Base-by-base conservation (phyloP, 2,888 invertebrate species). In the Leptopterna dolabrata region DNA sequence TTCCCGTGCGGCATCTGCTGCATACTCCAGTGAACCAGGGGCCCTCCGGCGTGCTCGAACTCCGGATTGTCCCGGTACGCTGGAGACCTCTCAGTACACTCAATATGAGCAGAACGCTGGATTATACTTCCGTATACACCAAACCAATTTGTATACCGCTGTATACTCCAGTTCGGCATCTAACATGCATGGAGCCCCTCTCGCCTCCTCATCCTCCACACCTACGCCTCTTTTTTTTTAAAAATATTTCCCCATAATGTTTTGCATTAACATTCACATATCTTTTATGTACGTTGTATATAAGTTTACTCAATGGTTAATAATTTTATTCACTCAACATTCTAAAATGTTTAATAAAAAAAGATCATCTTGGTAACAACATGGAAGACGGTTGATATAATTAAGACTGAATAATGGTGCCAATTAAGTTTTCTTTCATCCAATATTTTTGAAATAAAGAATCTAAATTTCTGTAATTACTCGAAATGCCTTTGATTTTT, bases 1-100 rank as follows among this genome's bases (percentile, higher is more conserved):
- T 88, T 90, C 71, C 90, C 90, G 19, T 90, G 90, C 87, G 90
- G 90, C 80, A 71, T 90, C 24, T 90, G 90, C 88, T 90, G 90
- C 89, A 89, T 90, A 70, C 89, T 90, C 76, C 90, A 90, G 88
- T 90, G 88, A 90, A 27, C 82, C 63, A 27, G 24, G 63, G 2
- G 63, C 27, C n/a, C 24, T 63, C 63, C 63, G 0, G 24, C 76
- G 16, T 47, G 6, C 45, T 29, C 80, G 16, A 36, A 19, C n/a
- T 1, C 80, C 14, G 13, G 4, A 24, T 4, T n/a, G 7, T 78
- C 24, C 43, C 16, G 30, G 29, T 19, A 45, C 43, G 29, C 45
- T 47, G 73, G 36, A 41, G 16, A 11, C 36, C 41, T 76, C 73
- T 16, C 73, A n/a, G 4, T 19, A 36, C 73, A 41, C n/a, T 41